These are phyloP conservation scores for Bellardia bayeri DNA, from an alignment of 2,888 invertebrate species.

Conservation along the genomic window DNA sequence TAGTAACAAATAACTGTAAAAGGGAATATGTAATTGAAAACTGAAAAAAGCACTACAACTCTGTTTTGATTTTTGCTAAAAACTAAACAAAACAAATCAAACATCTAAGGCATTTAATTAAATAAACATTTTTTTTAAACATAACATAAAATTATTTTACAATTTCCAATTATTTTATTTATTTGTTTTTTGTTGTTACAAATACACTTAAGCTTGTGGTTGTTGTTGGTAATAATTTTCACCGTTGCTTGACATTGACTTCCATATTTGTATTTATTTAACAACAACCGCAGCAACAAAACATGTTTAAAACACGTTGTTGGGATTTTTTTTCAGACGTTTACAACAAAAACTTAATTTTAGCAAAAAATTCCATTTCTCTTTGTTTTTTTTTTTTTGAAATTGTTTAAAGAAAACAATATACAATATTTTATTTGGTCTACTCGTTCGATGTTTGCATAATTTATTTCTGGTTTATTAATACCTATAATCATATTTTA, in stretches of 20 bases:
- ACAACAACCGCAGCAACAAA: slow-evolving; percentile 37
- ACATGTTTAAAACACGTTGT: slow-evolving; percentile 66
- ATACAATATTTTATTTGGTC: slow-evolving; percentile 11
- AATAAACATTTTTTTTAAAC: neutral
- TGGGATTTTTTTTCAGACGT: slow-evolving; percentile 40
- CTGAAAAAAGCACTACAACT: neutral
- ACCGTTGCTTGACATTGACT: slow-evolving; percentile 73
- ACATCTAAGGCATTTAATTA: neutral
- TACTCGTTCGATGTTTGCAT: slow-evolving; percentile 68
- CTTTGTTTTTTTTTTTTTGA: slow-evolving; percentile 45
- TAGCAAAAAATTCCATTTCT: slow-evolving; percentile 26
- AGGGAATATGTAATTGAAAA: slow-evolving; percentile 21
- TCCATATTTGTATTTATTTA: slow-evolving; percentile 65
- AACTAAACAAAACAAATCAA: neutral
- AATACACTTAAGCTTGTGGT: slow-evolving; percentile 25
- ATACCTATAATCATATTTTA: slow-evolving; percentile 3
- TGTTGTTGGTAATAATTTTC: slow-evolving; percentile 62
- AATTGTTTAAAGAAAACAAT: neutral
- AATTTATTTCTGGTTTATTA: slow-evolving; percentile 30
- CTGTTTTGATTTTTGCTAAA: neutral
- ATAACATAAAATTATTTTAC: slow-evolving; percentile 3
- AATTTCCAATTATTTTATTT: slow-evolving; percentile 35
- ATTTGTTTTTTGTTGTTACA: slow-evolving; percentile 9
- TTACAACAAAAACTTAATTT: slow-evolving; percentile 19
- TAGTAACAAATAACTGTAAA: slow-evolving; percentile 16